Base-by-base conservation (phyloP, 2,797 vertebrate species). In the Danio tinwini region DNA sequence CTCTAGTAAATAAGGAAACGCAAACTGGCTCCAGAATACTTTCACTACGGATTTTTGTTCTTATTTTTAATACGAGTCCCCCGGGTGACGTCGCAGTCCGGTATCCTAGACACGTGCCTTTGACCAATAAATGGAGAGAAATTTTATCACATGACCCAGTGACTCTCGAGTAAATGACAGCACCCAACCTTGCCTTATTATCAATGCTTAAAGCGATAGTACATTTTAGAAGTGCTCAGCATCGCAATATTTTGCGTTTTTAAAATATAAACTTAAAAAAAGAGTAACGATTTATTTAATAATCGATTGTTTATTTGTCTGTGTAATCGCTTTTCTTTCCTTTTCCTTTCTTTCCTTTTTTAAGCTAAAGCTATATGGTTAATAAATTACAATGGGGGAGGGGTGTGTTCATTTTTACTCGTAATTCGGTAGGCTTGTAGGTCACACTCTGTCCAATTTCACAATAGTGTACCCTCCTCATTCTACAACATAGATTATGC, bases 21-120 rank as follows among this genome's bases (percentile, higher is more conserved):
- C 93, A 92, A 86, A 93, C 90, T 85, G 90, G 89, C 87, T 93
- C 94, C 91, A 90, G 95, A 95, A 96, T 94, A 97, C 95, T 97
- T 96, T 93, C 93, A 93, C 94, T 94, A 94, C 90, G 90, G 93
- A 94, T 95, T 95, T 95, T 95, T 94, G 93, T 94, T 94, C 94
- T 95, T 92, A 93, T 96, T 95, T 96, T 92, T 95, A 96, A 97
- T 96, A 95, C 62, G 88, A 91, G 92, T 45, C 88, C 88, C 91
- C 89, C 87, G 81, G 86, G 91, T 96, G 96, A 97, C 96, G 95
- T 94, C 50, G 86, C 86, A 88, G 90, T 92, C 92, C 88, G 91
- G 86, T 88, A 92, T 91, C 91, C 90, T 88, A 93, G 96, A 97
- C 97, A 97, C 96, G 96, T 98, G 96, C 96, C 96, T 96, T 80